These are phyloP conservation scores for Dendropsophus ebraccatus DNA, from an alignment of 2,113 vertebrate species.

Conservation along the genomic window DNA sequence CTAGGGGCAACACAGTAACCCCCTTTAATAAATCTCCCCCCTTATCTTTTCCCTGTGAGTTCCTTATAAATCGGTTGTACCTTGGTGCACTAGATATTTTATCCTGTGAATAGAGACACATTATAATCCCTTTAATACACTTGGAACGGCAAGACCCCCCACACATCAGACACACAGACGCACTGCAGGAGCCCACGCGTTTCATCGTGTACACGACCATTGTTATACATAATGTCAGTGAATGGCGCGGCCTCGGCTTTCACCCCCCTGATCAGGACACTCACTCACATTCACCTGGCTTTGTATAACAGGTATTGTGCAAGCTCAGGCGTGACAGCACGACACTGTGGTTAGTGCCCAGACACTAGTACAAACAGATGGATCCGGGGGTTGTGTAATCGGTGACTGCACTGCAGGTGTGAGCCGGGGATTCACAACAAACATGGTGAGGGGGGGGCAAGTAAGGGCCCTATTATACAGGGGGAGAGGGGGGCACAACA, in stretches of 20 bases:
- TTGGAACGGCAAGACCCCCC: no score
- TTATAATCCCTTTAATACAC: not conserved
- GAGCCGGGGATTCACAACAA: not conserved
- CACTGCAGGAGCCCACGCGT: not conserved
- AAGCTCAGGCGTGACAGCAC: conserved; percentile 7
- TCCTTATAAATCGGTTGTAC: no score
- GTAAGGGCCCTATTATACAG: no score
- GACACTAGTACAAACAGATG: not conserved
- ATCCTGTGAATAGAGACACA: no score
- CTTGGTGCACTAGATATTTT: no score
- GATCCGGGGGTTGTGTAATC: not conserved
- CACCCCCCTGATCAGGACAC: not conserved
- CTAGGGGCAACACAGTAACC: no score
- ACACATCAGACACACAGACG: no score
- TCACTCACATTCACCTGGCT: not conserved
- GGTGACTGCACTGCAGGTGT: not conserved
- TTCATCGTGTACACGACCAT: not conserved
- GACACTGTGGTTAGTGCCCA: not conserved
- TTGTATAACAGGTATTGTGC: not conserved
- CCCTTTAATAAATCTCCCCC: no score
- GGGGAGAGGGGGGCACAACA: no score
- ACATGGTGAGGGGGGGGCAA: not conserved
- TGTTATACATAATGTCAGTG: no score
- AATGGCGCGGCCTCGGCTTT: not conserved
- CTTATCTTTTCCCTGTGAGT: no score